phyloP scores from a whole-genome alignment of 1,140 invertebrate species.

The Lutraria rhynchaena region DNA sequence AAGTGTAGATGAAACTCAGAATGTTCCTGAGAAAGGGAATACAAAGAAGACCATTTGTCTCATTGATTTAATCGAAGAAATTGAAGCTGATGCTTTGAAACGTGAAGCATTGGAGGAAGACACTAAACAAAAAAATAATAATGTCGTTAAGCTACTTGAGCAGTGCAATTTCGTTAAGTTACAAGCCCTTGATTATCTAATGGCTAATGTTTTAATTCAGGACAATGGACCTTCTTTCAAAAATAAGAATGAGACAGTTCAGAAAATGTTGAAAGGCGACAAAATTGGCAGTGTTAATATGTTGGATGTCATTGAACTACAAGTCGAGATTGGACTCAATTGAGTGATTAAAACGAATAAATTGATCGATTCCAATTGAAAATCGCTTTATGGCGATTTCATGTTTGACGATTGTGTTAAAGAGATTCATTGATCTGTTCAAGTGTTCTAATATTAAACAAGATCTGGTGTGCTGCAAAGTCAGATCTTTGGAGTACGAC shows the following conservation, averaged over 20 bases:
- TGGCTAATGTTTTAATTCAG: conserved; percentile 47
- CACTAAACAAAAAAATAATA: conserved; percentile 1
- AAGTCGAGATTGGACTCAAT: conserved; percentile 49
- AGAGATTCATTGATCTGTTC: no score
- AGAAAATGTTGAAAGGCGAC: conserved; percentile 52
- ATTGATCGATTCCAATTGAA: no score
- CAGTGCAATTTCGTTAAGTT: conserved; percentile 59
- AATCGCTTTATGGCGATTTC: no score
- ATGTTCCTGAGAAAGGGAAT: conserved; percentile 2
- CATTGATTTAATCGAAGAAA: conserved; percentile 46
- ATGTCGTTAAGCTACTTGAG: conserved; percentile 40
- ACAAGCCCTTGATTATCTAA: conserved; percentile 50
- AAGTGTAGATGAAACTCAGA: conserved; percentile 34
- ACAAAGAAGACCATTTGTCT: conserved; percentile 14
- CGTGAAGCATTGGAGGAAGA: conserved; percentile 22
- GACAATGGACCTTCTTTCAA: conserved; percentile 36
- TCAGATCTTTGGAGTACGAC: no score
- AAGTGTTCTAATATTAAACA: no score
- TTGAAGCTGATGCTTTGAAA: conserved; percentile 34
- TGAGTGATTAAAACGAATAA: no score
- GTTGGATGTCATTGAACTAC: conserved; percentile 56
- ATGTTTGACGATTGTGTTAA: no score
- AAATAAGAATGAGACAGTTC: conserved; percentile 40
- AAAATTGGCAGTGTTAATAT: conserved; percentile 44
- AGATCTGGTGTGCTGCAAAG: no score